Conservation (phyloP, 2,888 invertebrate genomes). For the Erynnis tages region DNA sequence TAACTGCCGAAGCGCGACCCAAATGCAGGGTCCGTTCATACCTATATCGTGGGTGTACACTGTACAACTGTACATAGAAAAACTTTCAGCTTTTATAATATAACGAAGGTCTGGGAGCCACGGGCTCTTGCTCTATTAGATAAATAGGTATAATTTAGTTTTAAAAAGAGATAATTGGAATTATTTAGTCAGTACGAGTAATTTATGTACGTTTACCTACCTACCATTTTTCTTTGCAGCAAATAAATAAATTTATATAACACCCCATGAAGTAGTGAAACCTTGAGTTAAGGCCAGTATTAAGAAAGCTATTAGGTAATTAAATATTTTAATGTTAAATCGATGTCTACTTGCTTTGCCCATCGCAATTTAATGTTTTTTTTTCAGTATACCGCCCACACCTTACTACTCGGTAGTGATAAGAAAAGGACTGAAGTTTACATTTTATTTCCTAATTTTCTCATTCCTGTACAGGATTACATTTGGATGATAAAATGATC, state of each 20-base stretch:
- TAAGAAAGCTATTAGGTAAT: not conserved
- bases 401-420: conserved; percentile 46
- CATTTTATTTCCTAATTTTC: conserved; percentile 64
- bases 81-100: too few relatives aligned
- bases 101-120: too few relatives aligned
- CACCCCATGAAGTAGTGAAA: conserved; percentile 2
- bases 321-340: too few relatives aligned
- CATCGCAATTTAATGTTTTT: conserved; percentile 27
- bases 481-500: conserved; percentile 49
- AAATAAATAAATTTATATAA: conserved; percentile 38
- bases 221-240: conserved; percentile 46
- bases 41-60: too few relatives aligned
- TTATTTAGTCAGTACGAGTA: too few relatives aligned
- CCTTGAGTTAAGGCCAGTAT: conserved; percentile 6
- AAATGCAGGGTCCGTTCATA: too few relatives aligned
- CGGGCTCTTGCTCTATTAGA: too few relatives aligned
- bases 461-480: conserved; percentile 61
- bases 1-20: too few relatives aligned
- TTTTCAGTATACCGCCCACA: conserved; percentile 57
- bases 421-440: conserved; percentile 51
- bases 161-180: too few relatives aligned
- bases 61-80: too few relatives aligned
- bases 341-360: too few relatives aligned
- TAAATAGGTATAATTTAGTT: not conserved
- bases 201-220: not conserved